Percentiles rank a stretch among this genome's conserved stretches.
Evolutionary conservation across 2,888 invertebrate species (phyloP).

Genomic region (Gnatocerus cornutus): DNA sequence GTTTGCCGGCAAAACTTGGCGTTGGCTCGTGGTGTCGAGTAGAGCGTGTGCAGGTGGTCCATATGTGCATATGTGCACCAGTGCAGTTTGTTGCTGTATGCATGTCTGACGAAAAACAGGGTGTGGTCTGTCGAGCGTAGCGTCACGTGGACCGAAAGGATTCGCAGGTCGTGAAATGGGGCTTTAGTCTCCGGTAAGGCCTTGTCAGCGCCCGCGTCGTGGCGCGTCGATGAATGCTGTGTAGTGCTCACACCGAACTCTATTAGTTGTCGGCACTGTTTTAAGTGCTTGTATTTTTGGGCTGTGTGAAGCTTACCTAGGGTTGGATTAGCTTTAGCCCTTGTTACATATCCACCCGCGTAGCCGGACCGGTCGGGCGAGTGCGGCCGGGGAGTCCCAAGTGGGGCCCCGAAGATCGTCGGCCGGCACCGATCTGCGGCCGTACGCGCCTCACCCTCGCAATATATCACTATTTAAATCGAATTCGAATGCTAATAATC

Average conservation of each 20-base stretch:
- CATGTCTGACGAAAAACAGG: constrained; percentile 8
- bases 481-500: constrained; percentile 71
- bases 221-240: constrained; percentile 64
- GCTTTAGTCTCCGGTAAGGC: constrained; percentile 42
- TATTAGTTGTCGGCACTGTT: constrained; percentile 77
- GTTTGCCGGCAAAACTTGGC: too few relatives aligned
- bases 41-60: background rate
- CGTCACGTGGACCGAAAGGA: constrained; percentile 40
- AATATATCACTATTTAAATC: constrained; percentile 69
- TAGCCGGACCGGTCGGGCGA: constrained; percentile 67
- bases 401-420: constrained; percentile 47
- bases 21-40: too few relatives aligned
- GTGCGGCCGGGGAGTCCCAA: constrained; percentile 62
- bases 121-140: constrained; percentile 22
- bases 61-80: background rate
- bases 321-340: constrained; percentile 75
- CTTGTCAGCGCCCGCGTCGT: constrained; percentile 42
- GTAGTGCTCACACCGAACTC: constrained; percentile 72
- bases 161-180: constrained; percentile 29
- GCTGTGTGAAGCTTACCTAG: constrained; percentile 78
- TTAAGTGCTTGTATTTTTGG: constrained; percentile 80
- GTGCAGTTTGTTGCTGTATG: constrained; percentile 29
- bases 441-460: constrained; percentile 64
- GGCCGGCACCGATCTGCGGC: constrained; percentile 66
- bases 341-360: constrained; percentile 74